Conservation (phyloP, 2,888 invertebrate species). For the Lithophane leautieri region DNA sequence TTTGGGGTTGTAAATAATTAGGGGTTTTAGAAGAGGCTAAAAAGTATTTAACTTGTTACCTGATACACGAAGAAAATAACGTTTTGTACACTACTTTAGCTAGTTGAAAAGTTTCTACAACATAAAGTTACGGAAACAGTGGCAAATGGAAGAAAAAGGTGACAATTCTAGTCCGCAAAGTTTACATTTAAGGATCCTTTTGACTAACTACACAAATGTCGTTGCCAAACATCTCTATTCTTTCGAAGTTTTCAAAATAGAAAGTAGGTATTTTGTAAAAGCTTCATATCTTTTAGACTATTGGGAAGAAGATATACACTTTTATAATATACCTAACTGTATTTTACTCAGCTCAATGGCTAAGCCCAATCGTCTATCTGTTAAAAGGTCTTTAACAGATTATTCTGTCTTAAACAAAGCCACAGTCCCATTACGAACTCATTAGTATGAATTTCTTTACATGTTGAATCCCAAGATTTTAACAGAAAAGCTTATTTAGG, state of each 20-base stretch:
- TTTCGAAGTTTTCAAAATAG: background rate
- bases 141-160: background rate
- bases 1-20: constrained; percentile 36
- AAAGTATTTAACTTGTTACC: constrained; percentile 6
- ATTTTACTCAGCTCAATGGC: constrained; percentile 8
- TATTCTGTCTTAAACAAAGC: constrained; percentile 40
- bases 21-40: constrained; percentile 1
- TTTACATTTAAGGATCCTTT: background rate
- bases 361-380: constrained; percentile 33
- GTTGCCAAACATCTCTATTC: background rate
- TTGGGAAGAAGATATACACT: background rate
- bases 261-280: background rate
- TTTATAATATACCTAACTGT: background rate
- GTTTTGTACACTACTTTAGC: background rate
- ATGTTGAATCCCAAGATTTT: constrained; percentile 17
- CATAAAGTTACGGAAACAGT: background rate
- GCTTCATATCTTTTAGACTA: background rate
- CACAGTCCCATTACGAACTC: constrained; percentile 41
- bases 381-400: constrained; percentile 34
- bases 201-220: background rate
- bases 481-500: constrained; percentile 5
- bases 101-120: background rate
- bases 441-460: constrained; percentile 40
- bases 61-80: background rate
- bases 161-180: background rate